Evolutionary conservation across 2,888 invertebrate species (phyloP).

Genomic region (Allophyes oxyacanthae): DNA sequence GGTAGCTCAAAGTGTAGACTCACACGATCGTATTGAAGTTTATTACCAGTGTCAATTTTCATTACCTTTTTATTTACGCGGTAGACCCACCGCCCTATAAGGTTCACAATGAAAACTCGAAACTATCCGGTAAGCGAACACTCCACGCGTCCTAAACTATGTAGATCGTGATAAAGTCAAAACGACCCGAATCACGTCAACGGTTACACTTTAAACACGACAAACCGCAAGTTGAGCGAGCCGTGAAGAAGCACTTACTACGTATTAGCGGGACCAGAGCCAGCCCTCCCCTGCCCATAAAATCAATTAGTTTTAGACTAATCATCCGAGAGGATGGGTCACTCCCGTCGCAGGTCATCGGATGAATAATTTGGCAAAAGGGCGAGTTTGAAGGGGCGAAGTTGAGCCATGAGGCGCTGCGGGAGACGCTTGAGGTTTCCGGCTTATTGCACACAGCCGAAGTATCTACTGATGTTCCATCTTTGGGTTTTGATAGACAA

Average conservation of each 20-base stretch:
- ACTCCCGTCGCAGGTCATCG: constrained; percentile 67
- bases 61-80: no score
- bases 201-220: constrained; percentile 52
- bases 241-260: constrained; percentile 54
- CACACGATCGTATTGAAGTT: no score
- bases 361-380: constrained; percentile 73
- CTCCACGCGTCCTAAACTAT: constrained; percentile 33
- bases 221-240: constrained; percentile 59
- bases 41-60: no score
- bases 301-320: constrained; percentile 79
- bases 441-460: constrained; percentile 1
- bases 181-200: constrained; percentile 58
- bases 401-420: constrained; percentile 25
- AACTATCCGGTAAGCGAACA: background rate
- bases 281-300: constrained; percentile 54
- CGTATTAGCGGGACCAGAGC: constrained; percentile 34
- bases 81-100: background rate
- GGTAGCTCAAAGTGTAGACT: no score
- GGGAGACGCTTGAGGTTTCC: constrained; percentile 16
- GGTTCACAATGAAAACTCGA: constrained; percentile 16
- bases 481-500: background rate
- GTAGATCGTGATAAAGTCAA: constrained; percentile 56
- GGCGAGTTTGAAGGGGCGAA: constrained; percentile 55
- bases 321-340: constrained; percentile 73
- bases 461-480: background rate